A percentile compares a stretch with the other conserved stretches of the same genome.
These are phyloP conservation scores for Xenopus petersii DNA, from an alignment of 2,797 vertebrate species.

Conservation along the genomic window DNA sequence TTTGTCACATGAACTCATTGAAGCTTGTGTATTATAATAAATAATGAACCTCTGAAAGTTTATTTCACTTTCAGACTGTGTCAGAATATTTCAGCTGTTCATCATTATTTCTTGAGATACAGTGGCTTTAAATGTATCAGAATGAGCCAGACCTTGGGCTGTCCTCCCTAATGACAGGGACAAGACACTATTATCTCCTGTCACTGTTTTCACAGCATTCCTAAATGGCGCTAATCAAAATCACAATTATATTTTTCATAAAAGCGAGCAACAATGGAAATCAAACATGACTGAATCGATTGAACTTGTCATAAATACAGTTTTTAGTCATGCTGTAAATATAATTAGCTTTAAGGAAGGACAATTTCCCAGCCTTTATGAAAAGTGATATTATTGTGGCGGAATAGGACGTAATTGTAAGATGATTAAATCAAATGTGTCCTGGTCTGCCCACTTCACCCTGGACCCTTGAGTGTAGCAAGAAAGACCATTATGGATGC, in stretches of 20 bases:
- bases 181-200: constrained; percentile 11
- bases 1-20: no score
- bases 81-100: neutral
- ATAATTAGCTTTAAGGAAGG: constrained; percentile 42
- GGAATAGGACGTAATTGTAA: no score
- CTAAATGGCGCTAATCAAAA: constrained; percentile 51
- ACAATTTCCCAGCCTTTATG: no score
- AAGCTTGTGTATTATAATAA: no score
- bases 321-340: constrained; percentile 56
- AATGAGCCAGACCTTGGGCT: constrained; percentile 10
- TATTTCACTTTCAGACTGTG: neutral
- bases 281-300: constrained; percentile 55
- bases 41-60: neutral
- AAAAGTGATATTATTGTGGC: no score
- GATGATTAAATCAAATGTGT: no score
- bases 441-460: no score
- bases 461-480: no score
- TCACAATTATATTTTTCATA: constrained; percentile 37
- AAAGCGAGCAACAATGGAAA: constrained; percentile 44
- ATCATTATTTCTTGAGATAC: neutral
- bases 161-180: constrained; percentile 9
- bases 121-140: neutral
- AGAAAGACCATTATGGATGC: neutral
- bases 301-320: constrained; percentile 55
- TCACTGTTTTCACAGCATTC: constrained; percentile 27